Percentiles rank a stretch among this genome's conserved stretches.
Evolutionary conservation across 1,140 invertebrate species (phyloP).

Genomic region (Battus philenor): DNA sequence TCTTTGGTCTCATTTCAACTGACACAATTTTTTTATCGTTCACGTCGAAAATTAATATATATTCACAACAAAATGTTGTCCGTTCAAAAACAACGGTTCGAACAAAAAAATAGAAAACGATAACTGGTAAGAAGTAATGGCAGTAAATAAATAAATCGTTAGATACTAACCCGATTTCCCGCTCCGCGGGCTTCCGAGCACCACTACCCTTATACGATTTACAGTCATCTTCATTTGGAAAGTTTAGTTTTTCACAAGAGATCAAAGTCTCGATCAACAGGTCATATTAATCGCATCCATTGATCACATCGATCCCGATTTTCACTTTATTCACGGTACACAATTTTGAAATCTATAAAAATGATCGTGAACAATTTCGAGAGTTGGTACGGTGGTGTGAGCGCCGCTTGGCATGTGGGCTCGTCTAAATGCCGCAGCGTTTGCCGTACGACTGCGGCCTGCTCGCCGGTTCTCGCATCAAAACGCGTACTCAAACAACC

Average conservation of each 20-base stretch:
- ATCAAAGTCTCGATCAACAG: slow-evolving; percentile 33
- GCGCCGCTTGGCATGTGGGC: slow-evolving; percentile 26
- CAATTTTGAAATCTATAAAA: slow-evolving; percentile 22
- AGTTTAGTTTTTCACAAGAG: slow-evolving; percentile 41
- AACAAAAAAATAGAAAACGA: background rate
- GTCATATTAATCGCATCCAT: slow-evolving; percentile 33
- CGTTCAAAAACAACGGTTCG: background rate
- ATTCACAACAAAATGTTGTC: background rate
- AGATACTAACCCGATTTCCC: slow-evolving; percentile 81
- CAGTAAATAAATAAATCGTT: slow-evolving; percentile 2
- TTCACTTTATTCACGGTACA: slow-evolving; percentile 46
- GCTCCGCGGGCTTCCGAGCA: slow-evolving; percentile 81
- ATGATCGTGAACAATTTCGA: slow-evolving; percentile 65
- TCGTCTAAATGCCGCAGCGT: slow-evolving; percentile 45
- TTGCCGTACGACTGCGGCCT: slow-evolving; percentile 57
- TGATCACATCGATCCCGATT: slow-evolving; percentile 29
- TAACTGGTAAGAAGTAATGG: slow-evolving; percentile 6
- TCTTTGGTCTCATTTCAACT: slow-evolving; percentile 11
- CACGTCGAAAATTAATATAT: background rate
- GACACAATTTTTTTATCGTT: slow-evolving; percentile 15
- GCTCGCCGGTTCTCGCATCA: slow-evolving; percentile 34
- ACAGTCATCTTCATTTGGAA: slow-evolving; percentile 76
- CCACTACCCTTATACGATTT: slow-evolving; percentile 83
- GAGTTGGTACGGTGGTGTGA: slow-evolving; percentile 34
- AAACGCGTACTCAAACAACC: slow-evolving; percentile 47